Conservation (phyloP, 2,888 invertebrate genomes). For the Diarsia brunnea region DNA sequence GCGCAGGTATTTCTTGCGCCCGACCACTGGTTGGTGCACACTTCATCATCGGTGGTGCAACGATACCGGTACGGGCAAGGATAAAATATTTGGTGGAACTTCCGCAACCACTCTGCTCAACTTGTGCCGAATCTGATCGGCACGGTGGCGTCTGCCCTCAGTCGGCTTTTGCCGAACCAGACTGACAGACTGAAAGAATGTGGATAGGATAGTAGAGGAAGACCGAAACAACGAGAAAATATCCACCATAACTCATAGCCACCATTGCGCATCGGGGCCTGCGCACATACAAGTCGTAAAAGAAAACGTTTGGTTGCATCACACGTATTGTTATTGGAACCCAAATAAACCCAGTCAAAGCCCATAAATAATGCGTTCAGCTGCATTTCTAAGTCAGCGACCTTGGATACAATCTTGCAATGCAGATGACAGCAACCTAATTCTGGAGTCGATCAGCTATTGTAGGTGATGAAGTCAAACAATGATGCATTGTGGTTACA, state of each 20-base stretch:
- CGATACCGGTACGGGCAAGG: too few species aligned
- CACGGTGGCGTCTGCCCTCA: too few species aligned
- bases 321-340: conserved; percentile 51
- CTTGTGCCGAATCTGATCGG: too few species aligned
- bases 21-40: too few species aligned
- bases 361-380: conserved; percentile 51
- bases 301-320: conserved; percentile 61
- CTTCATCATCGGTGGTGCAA: too few species aligned
- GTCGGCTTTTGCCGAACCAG: too few species aligned
- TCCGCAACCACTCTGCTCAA: too few species aligned
- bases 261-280: conserved; percentile 17
- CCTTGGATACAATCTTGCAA: conserved; percentile 52
- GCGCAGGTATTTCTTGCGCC: too few species aligned
- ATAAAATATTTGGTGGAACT: too few species aligned
- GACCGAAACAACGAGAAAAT: too few species aligned
- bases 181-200: too few species aligned
- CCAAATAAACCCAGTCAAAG: conserved; percentile 50
- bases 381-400: conserved; percentile 49
- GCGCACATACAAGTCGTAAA: conserved; percentile 51
- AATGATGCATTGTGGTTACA: conserved; percentile 38
- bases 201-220: too few species aligned
- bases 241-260: conserved; percentile 28
- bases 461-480: conserved; percentile 51
- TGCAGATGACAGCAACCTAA: conserved; percentile 36
- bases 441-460: conserved; percentile 33